Percentiles rank a stretch among this genome's conserved stretches.
Conservation (phyloP, 2,888 invertebrate species). For the Tetanocera ferruginea region DNA sequence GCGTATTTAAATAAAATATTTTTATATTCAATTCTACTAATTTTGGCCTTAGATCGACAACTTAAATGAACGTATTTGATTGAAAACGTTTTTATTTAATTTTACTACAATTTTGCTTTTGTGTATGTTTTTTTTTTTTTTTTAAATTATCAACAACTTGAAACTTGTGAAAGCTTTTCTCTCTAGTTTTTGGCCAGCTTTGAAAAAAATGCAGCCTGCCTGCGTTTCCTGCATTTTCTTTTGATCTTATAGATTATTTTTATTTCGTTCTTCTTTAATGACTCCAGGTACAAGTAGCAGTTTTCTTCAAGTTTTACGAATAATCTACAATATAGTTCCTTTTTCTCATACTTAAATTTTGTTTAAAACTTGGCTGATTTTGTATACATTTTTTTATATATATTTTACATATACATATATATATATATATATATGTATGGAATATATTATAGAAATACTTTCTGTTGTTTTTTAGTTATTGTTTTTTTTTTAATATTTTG, state of each 20-base stretch:
- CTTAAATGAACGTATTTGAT: too few species aligned
- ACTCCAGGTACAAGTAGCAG: slow-evolving; percentile 37
- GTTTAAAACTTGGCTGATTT: background rate
- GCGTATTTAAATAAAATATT: too few species aligned
- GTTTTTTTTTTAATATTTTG: background rate
- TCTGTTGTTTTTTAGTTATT: slow-evolving; percentile 15
- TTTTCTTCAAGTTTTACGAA: background rate
- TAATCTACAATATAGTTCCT: slow-evolving; percentile 10
- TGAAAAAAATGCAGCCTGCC: background rate
- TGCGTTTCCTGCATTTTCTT: background rate
- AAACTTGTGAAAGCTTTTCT: too few species aligned
- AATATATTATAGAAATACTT: slow-evolving; percentile 14
- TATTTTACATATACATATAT: too few species aligned
- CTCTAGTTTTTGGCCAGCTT: background rate
- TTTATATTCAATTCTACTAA: too few species aligned
- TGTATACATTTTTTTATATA: slow-evolving; percentile 21
- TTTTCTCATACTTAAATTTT: background rate
- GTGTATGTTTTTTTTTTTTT: too few species aligned
- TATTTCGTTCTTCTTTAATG: background rate
- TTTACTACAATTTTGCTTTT: too few species aligned
- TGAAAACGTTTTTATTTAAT: too few species aligned
- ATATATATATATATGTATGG: too few species aligned
- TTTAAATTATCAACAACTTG: too few species aligned
- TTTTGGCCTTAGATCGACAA: too few species aligned
- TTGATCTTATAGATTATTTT: background rate